Evolutionary conservation across 2,797 vertebrate genomes (phyloP).

Genomic region (Neosilurus hyrtlii): DNA sequence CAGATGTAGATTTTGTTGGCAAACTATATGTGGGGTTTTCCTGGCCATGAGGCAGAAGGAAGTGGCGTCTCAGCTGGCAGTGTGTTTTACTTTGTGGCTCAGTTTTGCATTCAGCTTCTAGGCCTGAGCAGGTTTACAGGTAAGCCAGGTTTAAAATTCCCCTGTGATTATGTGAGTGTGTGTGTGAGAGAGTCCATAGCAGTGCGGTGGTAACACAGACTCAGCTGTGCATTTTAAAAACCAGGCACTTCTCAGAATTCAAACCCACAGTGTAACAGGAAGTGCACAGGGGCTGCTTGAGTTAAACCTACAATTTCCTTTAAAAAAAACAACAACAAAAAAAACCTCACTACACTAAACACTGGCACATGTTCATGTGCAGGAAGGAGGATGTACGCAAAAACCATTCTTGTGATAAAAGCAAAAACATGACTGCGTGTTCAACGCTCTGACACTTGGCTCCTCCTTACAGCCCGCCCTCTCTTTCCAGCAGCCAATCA

Average conservation of each 20-base stretch:
- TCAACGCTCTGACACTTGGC: constrained; percentile 41
- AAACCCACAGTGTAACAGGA: constrained; percentile 28
- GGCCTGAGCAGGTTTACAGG: background rate
- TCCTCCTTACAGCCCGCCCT: constrained; percentile 60
- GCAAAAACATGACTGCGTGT: constrained; percentile 70
- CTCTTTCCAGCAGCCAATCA: constrained; percentile 69
- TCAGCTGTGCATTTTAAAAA: background rate
- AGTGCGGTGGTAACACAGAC: background rate
- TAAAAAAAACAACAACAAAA: constrained; percentile 1
- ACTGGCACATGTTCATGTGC: background rate
- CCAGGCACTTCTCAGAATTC: constrained; percentile 48
- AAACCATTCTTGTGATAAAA: constrained; percentile 63
- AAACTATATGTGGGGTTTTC: constrained; percentile 67
- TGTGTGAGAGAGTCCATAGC: constrained; percentile 1
- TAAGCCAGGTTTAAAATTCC: constrained; percentile 42
- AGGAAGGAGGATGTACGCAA: constrained; percentile 64
- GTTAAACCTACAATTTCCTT: background rate
- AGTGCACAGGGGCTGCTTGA: background rate
- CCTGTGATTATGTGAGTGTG: background rate
- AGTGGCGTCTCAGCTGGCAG: constrained; percentile 48
- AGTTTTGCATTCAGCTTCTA: constrained; percentile 34
- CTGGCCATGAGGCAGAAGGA: constrained; percentile 67
- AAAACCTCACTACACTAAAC: background rate
- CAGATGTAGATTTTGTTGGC: constrained; percentile 41
- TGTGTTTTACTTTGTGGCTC: constrained; percentile 5